A percentile compares a stretch with the other conserved stretches of the same genome.
Evolutionary conservation across 2,888 invertebrate species (phyloP).

Genomic region (Leptopterna dolabrata): DNA sequence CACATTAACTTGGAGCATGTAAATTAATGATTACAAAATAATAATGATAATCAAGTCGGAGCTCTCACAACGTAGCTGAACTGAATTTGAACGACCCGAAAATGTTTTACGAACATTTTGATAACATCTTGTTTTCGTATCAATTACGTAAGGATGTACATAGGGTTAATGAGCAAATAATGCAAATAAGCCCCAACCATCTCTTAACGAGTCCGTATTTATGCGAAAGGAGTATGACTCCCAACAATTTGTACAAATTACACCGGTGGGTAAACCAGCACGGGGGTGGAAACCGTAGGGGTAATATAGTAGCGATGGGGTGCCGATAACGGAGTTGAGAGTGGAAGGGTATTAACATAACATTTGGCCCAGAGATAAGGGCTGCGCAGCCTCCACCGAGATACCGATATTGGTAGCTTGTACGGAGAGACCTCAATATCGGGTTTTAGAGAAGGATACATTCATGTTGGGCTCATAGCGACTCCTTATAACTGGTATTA

Average conservation of each 20-base stretch:
- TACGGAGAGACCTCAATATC: not conserved
- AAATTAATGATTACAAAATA: not conserved
- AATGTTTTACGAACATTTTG: not conserved
- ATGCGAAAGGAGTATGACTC: constrained; percentile 1
- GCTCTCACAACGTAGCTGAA: not conserved
- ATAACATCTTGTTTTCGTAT: constrained; percentile 21
- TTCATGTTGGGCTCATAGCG: not conserved
- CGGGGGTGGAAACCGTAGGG: not conserved
- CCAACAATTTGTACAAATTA: constrained; percentile 42
- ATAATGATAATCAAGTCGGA: not conserved
- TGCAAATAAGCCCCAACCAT: not conserved
- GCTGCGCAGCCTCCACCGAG: constrained; percentile 11
- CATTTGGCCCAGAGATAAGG: constrained; percentile 25
- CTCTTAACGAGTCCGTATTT: constrained; percentile 35
- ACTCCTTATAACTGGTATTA: not conserved
- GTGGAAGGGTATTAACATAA: constrained; percentile 27
- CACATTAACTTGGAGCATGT: not conserved
- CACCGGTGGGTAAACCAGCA: not conserved
- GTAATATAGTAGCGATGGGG: constrained; percentile 19
- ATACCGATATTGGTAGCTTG: not conserved
- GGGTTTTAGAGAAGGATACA: not conserved
- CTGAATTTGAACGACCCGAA: not conserved
- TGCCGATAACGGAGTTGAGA: not conserved
- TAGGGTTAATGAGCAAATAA: constrained; percentile 39
- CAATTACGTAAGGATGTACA: not conserved